phyloP scores from a whole-genome alignment of 1,140 invertebrate genomes.

The Drosophila neocordata region DNA sequence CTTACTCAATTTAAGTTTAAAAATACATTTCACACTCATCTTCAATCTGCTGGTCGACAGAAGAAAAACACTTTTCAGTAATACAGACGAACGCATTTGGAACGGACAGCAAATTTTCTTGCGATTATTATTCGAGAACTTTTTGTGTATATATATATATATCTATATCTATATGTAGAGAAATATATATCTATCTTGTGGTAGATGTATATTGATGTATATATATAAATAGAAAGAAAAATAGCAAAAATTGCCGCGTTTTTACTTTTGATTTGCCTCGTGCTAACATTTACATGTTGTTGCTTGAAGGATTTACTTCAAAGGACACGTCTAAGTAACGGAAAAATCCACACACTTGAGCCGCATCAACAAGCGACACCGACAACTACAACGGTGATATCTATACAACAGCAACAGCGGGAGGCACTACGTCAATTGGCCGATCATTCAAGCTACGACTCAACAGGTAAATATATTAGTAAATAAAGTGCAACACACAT shows the following conservation, averaged over 20 bases:
- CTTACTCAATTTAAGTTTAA: conserved; percentile 53
- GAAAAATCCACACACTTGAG: conserved; percentile 29
- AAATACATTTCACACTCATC: conserved; percentile 69
- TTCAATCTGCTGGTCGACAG: conserved; percentile 14
- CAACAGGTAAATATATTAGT: conserved; percentile 35
- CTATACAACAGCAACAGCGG: conserved; percentile 53
- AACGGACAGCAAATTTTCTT: conserved; percentile 32
- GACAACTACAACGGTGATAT: conserved; percentile 30
- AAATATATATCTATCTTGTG: conserved; percentile 3
- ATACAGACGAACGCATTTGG: conserved; percentile 50
- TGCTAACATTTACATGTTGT: conserved; percentile 56
- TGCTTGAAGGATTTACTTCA: conserved; percentile 66
- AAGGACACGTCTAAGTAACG: conserved; percentile 46
- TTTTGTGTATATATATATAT: background rate
- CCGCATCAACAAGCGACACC: conserved; percentile 21
- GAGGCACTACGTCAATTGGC: conserved; percentile 57
- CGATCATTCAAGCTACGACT: conserved; percentile 62
- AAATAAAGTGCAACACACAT: background rate
- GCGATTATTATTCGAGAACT: background rate
- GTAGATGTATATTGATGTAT: conserved; percentile 22
- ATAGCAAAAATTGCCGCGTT: conserved; percentile 56
- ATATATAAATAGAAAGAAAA: conserved; percentile 23
- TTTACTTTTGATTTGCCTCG: conserved; percentile 32
- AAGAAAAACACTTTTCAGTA: conserved; percentile 50
- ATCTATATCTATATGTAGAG: conserved; percentile 24